A percentile compares a stretch with the other conserved stretches of the same genome.
Evolutionary conservation across 2,797 vertebrate genomes (phyloP).

Genomic region (Heliangelus exortis): DNA sequence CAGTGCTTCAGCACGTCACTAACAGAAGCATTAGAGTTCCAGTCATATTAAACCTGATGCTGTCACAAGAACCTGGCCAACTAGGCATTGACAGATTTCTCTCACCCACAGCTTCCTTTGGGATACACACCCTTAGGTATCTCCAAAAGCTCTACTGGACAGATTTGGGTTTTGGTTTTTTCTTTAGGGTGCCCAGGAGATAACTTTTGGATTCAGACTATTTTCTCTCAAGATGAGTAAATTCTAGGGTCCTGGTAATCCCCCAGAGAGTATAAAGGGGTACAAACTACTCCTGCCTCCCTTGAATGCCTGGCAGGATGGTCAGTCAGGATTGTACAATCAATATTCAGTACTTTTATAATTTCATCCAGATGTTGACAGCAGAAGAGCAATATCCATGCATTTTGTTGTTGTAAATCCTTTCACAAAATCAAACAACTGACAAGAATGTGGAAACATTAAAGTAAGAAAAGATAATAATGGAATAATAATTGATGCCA

Average conservation of each 20-base stretch:
- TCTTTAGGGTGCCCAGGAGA: neutral
- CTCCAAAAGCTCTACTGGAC: neutral
- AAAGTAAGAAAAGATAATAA: slow-evolving; percentile 5
- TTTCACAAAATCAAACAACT: neutral
- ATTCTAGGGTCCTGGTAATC: neutral
- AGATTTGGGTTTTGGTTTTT: neutral
- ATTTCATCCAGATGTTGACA: slow-evolving; percentile 20
- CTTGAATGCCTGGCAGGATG: neutral
- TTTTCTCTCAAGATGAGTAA: neutral
- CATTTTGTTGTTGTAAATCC: slow-evolving; percentile 27
- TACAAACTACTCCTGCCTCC: neutral
- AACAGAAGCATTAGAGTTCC: neutral
- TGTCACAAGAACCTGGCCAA: neutral
- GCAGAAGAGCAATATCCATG: neutral
- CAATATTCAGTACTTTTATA: neutral
- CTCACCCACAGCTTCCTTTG: neutral
- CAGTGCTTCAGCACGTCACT: neutral
- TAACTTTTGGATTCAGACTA: neutral
- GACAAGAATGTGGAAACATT: slow-evolving; percentile 26
- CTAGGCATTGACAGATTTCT: neutral
- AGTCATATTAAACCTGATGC: neutral
- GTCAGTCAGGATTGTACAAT: neutral
- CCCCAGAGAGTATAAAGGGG: neutral
- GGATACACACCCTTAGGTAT: neutral
- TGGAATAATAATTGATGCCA: slow-evolving; percentile 21